Percentiles rank a stretch among this genome's conserved stretches.
Conservation (phyloP, 2,888 invertebrate species). For the Geophilus truncorum region DNA sequence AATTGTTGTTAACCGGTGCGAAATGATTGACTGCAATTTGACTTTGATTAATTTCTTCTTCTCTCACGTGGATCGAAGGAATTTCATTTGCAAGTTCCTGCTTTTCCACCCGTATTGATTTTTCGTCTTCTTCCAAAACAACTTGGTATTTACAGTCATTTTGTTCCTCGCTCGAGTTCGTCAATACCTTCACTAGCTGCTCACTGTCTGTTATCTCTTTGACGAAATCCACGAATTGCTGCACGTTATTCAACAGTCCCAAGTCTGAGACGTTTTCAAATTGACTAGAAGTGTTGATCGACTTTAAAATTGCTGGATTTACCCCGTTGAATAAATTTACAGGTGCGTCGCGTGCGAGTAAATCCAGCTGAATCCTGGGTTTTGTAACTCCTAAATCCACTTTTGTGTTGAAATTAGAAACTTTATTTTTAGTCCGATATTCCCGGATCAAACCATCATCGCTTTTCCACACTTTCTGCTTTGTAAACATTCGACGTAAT, state of each 20-base stretch:
- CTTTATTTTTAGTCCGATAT: constrained; percentile 5
- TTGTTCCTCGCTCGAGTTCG: background rate
- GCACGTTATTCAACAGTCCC: background rate
- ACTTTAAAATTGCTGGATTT: background rate
- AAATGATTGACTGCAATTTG: background rate
- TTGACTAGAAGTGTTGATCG: background rate
- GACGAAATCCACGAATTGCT: constrained; percentile 29
- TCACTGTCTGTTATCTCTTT: constrained; percentile 33
- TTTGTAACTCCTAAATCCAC: background rate
- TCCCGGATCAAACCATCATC: background rate
- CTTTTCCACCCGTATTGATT: background rate
- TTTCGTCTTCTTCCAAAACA: background rate
- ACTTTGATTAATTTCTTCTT: background rate
- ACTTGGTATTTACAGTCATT: no score
- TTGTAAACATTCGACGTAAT: background rate
- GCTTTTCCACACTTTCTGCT: background rate
- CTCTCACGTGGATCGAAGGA: background rate
- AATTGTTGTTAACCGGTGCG: background rate
- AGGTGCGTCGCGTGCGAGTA: no score
- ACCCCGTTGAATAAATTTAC: background rate
- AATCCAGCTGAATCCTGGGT: background rate
- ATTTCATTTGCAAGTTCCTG: background rate
- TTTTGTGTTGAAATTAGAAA: background rate
- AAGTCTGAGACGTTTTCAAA: background rate
- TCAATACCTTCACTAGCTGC: constrained; percentile 4